A percentile compares a stretch with the other conserved stretches of the same genome.
phyloP scores from a whole-genome alignment of 2,797 vertebrate genomes.

The Sebastes goodei region DNA sequence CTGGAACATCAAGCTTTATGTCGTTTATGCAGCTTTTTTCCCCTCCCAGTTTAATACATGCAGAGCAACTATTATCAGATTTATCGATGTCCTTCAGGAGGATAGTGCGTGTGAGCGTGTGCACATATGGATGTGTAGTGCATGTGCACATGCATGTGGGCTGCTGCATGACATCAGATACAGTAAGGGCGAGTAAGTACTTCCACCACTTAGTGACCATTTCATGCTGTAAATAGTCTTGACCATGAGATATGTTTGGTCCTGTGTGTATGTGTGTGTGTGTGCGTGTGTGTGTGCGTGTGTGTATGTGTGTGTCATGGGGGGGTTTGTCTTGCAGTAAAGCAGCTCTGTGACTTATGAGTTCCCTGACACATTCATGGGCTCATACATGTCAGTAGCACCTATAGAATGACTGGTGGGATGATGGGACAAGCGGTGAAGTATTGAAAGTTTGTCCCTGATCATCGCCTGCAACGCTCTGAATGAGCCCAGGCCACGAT shows the following conservation, averaged over 20 bases:
- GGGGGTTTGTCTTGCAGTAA: constrained; percentile 19
- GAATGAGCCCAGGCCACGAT: constrained; percentile 55
- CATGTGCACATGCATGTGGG: neutral
- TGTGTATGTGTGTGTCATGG: neutral
- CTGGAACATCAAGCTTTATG: neutral
- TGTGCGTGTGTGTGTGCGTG: neutral
- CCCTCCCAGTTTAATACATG: neutral
- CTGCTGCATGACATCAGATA: constrained; percentile 24
- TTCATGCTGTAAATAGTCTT: constrained; percentile 50
- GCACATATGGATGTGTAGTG: neutral
- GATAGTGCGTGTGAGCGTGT: constrained; percentile 1
- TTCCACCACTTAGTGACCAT: constrained; percentile 31
- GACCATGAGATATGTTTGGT: constrained; percentile 28
- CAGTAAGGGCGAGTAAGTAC: constrained; percentile 4
- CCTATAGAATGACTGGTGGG: constrained; percentile 35
- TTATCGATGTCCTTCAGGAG: constrained; percentile 48
- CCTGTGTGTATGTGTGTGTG: constrained; percentile 6
- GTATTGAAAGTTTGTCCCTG: constrained; percentile 66
- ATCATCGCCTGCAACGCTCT: constrained; percentile 48
- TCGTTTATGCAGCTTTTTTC: neutral
- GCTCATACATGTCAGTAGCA: constrained; percentile 51
- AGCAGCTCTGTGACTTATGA: constrained; percentile 50
- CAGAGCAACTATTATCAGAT: constrained; percentile 8
- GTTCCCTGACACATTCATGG: constrained; percentile 53
- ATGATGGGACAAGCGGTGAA: constrained; percentile 41